A percentile compares a stretch with the other conserved stretches of the same genome.
phyloP scores from a whole-genome alignment of 2,888 invertebrate genomes.

The Metallyticus violacea region DNA sequence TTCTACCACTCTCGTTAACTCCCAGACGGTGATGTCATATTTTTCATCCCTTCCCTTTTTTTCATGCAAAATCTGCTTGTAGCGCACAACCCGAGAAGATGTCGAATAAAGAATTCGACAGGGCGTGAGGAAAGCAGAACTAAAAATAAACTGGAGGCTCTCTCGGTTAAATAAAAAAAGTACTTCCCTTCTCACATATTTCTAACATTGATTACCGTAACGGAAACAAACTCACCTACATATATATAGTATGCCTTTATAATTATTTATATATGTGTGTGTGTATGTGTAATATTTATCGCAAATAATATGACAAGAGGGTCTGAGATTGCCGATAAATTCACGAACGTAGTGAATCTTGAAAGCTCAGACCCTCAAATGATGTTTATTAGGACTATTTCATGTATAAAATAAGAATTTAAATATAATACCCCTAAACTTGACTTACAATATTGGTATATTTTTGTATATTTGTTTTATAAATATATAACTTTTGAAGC shows the following conservation, averaged over 20 bases:
- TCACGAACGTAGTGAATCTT: too few relatives aligned
- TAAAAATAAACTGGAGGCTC: not conserved
- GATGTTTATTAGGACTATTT: too few relatives aligned
- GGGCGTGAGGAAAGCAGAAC: not conserved
- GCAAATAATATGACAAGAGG: too few relatives aligned
- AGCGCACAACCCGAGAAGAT: not conserved
- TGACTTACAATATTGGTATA: too few relatives aligned
- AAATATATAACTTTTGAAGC: too few relatives aligned
- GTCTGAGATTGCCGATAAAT: too few relatives aligned
- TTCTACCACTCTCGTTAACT: not conserved
- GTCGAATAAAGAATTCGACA: not conserved
- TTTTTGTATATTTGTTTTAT: too few relatives aligned
- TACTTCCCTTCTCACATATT: not conserved
- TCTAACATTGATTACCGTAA: not conserved
- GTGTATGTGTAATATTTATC: too few relatives aligned
- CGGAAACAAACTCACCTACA: not conserved
- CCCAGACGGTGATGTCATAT: not conserved
- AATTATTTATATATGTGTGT: too few relatives aligned
- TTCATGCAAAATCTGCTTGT: not conserved
- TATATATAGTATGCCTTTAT: not conserved
- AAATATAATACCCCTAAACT: too few relatives aligned
- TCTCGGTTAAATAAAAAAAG: not conserved
- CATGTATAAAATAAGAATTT: too few relatives aligned
- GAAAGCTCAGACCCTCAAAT: too few relatives aligned
- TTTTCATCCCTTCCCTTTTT: not conserved